Percentiles rank a stretch among this genome's conserved stretches.
Conservation (phyloP, 2,888 invertebrate species). For the Calliphora vomitoria region DNA sequence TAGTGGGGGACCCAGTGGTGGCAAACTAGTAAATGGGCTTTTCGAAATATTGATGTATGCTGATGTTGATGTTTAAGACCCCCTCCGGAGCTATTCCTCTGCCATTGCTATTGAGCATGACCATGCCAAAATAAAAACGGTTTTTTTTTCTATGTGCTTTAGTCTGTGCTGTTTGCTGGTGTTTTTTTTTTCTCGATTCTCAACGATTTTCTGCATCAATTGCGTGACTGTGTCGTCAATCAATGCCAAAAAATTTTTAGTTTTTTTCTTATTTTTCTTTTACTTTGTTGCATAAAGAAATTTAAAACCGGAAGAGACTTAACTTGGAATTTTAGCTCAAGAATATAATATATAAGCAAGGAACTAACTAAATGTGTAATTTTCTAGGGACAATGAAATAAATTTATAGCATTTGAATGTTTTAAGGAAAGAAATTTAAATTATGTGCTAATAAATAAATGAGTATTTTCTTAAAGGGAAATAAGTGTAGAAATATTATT, state of each 20-base stretch:
- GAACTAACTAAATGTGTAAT: neutral
- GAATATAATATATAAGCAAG: neutral
- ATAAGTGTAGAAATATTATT: too few species aligned
- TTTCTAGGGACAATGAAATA: neutral
- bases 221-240: constrained; percentile 69
- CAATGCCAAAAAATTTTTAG: constrained; percentile 53
- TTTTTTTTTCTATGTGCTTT: neutral
- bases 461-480: too few species aligned
- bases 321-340: constrained; percentile 32
- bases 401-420: neutral
- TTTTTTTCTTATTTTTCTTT: neutral
- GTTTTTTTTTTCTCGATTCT: constrained; percentile 6
- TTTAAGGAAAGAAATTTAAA: too few species aligned
- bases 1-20: neutral
- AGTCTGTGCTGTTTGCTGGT: constrained; percentile 9
- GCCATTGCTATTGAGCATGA: constrained; percentile 26
- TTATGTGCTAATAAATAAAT: too few species aligned
- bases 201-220: constrained; percentile 63
- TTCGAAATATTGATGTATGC: constrained; percentile 1
- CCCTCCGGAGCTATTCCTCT: neutral
- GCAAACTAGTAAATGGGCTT: neutral
- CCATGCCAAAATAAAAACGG: constrained; percentile 33
- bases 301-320: constrained; percentile 49
- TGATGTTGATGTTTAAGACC: constrained; percentile 8
- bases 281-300: neutral